Conservation (phyloP, 2,113 vertebrate genomes). For the Hiodon tergisus region DNA sequence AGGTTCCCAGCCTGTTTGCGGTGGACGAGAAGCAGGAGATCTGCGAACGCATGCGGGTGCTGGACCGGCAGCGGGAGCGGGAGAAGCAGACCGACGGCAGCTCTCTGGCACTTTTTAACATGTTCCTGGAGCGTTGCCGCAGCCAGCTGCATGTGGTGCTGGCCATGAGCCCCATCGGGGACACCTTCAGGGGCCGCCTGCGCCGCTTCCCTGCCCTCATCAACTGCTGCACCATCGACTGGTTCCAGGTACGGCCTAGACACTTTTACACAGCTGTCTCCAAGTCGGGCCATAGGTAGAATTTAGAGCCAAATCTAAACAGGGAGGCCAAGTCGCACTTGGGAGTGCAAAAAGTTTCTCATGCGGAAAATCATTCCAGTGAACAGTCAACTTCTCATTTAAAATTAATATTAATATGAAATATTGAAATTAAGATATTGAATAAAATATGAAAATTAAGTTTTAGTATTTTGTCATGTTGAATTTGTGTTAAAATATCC, state of each 20-base stretch:
- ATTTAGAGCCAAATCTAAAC: too few relatives aligned
- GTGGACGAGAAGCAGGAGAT: constrained; percentile 91
- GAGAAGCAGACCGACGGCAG: constrained; percentile 73
- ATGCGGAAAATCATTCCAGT: too few relatives aligned
- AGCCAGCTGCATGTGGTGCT: constrained; percentile 88
- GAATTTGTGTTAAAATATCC: too few relatives aligned
- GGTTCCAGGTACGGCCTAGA: constrained; percentile 83
- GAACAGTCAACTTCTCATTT: too few relatives aligned
- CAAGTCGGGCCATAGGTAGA: too few relatives aligned
- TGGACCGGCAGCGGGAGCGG: constrained; percentile 77
- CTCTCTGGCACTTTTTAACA: constrained; percentile 83
- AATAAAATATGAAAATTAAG: too few relatives aligned
- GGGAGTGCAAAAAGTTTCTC: too few relatives aligned
- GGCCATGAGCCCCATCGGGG: constrained; percentile 91
- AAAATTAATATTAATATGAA: too few relatives aligned
- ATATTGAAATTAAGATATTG: too few relatives aligned
- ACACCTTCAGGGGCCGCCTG: constrained; percentile 85
- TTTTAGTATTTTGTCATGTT: too few relatives aligned
- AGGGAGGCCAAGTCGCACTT: too few relatives aligned
- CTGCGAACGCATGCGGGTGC: constrained; percentile 80
- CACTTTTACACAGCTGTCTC: constrained; percentile 26
- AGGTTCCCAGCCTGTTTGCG: constrained; percentile 90
- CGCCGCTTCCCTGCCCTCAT: constrained; percentile 93
- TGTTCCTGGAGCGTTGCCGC: constrained; percentile 82
- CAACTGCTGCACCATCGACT: constrained; percentile 96